These are phyloP conservation scores for Ageneiosus marmoratus DNA, from an alignment of 2,113 vertebrate species.

Conservation along the genomic window DNA sequence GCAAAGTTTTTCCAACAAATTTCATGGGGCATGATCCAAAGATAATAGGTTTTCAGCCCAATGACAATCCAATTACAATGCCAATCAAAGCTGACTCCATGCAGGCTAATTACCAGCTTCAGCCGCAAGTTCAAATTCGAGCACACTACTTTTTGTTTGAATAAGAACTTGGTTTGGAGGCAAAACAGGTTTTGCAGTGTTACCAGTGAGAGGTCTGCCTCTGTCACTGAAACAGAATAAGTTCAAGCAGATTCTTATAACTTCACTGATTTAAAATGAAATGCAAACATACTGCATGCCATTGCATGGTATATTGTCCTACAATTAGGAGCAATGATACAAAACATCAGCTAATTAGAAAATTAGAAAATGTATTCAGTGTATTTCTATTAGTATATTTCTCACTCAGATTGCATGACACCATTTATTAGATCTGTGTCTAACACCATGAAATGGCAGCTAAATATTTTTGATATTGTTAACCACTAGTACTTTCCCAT, in stretches of 20 bases:
- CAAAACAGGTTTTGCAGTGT: slow-evolving; percentile 82
- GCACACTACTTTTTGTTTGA: slow-evolving; percentile 99
- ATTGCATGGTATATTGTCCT: not conserved
- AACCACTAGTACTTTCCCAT: not conserved
- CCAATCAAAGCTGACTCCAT: slow-evolving; percentile 99
- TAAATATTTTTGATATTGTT: not conserved
- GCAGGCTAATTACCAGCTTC: slow-evolving; percentile 99
- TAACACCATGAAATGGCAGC: not conserved
- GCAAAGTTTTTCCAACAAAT: slow-evolving; percentile 99
- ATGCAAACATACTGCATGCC: not conserved
- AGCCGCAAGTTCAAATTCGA: slow-evolving; percentile 99
- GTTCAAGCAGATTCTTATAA: not conserved
- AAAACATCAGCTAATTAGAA: slow-evolving; percentile 19
- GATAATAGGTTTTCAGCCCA: slow-evolving; percentile 99
- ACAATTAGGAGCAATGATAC: not conserved
- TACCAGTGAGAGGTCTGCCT: slow-evolving; percentile 45
- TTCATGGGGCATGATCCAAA: slow-evolving; percentile 99
- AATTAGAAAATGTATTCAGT: not conserved
- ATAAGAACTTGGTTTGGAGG: slow-evolving; percentile 96
- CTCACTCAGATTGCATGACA: not conserved
- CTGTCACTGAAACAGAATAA: not conserved
- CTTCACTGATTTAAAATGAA: not conserved
- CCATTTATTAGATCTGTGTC: not conserved
- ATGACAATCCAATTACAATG: slow-evolving; percentile 99
- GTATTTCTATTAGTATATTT: not conserved